Evolutionary conservation across 2,797 vertebrate species (phyloP), one percentile per base, ranked within the genome.

Genomic region (Lagodon rhomboides): DNA sequence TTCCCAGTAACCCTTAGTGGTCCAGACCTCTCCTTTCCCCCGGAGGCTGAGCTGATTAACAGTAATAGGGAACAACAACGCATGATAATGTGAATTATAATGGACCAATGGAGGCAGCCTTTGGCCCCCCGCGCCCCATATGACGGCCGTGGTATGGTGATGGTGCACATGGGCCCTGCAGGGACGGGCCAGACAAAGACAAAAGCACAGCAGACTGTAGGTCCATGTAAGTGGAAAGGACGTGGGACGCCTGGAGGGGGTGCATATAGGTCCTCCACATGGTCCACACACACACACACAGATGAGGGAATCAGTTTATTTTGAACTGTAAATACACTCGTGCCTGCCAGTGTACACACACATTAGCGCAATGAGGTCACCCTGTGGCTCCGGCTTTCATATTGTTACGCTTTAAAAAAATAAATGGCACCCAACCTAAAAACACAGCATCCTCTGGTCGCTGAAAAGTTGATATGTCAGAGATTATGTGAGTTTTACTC

Each of bases 1-100:
- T 87, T 74, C 76, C 81, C 49, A 66, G 46, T 66, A 73, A 83
- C 67, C 73, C 73, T 38, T 66, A 11, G 20, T 49, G 4, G 8
- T 74, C 80, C 83, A 76, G 82, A 80, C 78, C 62, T 68, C 72
- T 67, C 61, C 55, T 20, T 49, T 53, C 54, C 67, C 74, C 78
- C 64, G 2, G 58, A 71, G 87, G 87, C 73, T 87, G 84, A 90
- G 76, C 83, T 90, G 83, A 91, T 90, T 88, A 89, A 88, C 90
- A 85, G 81, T 92, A 90, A 91, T 73, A 79, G 81, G 72, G 59
- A 85, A 89, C 90, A 92, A 93, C 87, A 90, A 85, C 75, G 85
- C 87, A 91, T 89, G 84, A 87, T 90, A 89, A 93, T 93, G 74
- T 88, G 89, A 86, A 92, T 92, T 84, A 91, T 85, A 87, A 89